Evolutionary conservation across 2,113 vertebrate genomes (phyloP).

Genomic region (Gallinago paraguaiae): DNA sequence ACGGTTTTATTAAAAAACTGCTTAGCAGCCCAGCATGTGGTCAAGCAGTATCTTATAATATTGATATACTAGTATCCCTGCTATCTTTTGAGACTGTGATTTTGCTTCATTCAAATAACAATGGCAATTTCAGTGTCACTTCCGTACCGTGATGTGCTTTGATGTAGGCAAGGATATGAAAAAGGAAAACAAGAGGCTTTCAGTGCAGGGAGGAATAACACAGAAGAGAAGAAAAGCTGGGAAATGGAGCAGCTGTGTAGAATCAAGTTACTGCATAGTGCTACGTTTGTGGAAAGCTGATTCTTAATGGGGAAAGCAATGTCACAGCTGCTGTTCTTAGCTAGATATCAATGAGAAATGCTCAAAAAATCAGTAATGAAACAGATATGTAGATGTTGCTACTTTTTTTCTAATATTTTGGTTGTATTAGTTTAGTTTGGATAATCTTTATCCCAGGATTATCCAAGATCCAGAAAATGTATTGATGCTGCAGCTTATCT

Average conservation of each 20-base stretch:
- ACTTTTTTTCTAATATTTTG: background rate
- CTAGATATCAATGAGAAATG: background rate
- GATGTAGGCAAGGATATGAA: background rate
- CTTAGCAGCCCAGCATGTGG: background rate
- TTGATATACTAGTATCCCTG: background rate
- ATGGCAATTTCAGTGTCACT: background rate
- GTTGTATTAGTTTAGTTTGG: slow-evolving; percentile 21
- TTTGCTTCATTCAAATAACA: background rate
- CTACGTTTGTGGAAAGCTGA: background rate
- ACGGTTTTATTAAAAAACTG: background rate
- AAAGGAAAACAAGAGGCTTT: background rate
- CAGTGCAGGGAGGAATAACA: background rate
- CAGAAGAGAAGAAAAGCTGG: background rate
- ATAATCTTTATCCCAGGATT: background rate
- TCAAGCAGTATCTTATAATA: background rate
- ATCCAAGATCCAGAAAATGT: background rate
- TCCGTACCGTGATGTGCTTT: background rate
- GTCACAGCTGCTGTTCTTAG: background rate
- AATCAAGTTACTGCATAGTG: background rate
- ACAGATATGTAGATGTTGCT: background rate
- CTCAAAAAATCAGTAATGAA: slow-evolving; percentile 28
- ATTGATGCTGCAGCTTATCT: slow-evolving; percentile 16
- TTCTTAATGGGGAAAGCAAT: background rate
- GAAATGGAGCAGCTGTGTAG: background rate
- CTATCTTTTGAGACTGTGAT: background rate